Evolutionary conservation across 1,140 invertebrate genomes (phyloP).

Genomic region (Teleopsis dalmanni): DNA sequence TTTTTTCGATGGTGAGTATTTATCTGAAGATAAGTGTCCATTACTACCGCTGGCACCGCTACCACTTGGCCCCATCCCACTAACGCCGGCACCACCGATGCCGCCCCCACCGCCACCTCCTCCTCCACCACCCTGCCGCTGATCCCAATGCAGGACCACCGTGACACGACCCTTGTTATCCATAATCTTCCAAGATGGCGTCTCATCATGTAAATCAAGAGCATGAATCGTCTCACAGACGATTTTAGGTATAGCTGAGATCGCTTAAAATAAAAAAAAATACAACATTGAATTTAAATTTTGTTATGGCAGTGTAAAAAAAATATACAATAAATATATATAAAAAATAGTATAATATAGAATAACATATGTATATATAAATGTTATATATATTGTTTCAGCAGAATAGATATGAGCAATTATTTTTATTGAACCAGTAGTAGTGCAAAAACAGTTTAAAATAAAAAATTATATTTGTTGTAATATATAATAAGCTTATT

Average conservation of each 20-base stretch:
- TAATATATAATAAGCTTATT: no score
- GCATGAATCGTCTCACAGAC: conserved; percentile 93
- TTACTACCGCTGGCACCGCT: conserved; percentile 58
- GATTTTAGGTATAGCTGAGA: conserved; percentile 91
- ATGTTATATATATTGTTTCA: no score
- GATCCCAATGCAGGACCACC: conserved; percentile 88
- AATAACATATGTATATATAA: not conserved
- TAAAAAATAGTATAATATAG: not conserved
- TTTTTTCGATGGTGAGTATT: conserved; percentile 51
- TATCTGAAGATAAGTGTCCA: conserved; percentile 64
- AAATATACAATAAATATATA: not conserved
- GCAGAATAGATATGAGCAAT: no score
- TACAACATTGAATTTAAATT: not conserved
- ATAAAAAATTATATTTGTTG: no score
- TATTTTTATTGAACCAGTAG: no score
- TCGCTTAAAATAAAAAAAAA: conserved; percentile 52
- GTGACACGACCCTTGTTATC: conserved; percentile 91
- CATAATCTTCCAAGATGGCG: conserved; percentile 94
- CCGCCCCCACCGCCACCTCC: conserved; percentile 49
- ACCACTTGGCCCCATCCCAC: conserved; percentile 46
- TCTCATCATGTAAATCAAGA: conserved; percentile 87
- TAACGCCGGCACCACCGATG: conserved; percentile 47
- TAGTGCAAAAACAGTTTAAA: no score
- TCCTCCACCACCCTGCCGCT: conserved; percentile 57
- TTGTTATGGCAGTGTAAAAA: not conserved